Evolutionary conservation across 2,797 vertebrate species (phyloP).

Genomic region (Gallinago nigripennis): DNA sequence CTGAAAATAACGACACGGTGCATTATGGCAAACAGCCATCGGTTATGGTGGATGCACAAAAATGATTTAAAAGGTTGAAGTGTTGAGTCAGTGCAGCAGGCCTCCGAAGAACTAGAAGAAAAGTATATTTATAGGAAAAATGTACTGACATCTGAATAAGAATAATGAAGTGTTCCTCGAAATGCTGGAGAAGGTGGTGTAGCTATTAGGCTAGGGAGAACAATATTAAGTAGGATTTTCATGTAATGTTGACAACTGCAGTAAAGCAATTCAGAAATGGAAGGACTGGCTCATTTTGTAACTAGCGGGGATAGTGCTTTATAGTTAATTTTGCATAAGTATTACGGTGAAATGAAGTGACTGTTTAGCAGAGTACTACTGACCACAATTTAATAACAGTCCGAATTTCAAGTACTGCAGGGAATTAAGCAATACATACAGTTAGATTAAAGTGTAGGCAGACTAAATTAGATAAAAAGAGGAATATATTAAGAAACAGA

Average conservation of each 20-base stretch:
- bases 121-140: background rate
- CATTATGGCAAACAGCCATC: background rate
- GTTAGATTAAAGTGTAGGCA: conserved; percentile 49
- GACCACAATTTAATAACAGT: conserved; percentile 64
- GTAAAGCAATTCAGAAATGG: background rate
- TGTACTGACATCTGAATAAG: background rate
- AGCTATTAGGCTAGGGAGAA: background rate
- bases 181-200: background rate
- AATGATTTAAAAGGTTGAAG: background rate
- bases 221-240: conserved; percentile 9
- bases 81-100: background rate
- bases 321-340: conserved; percentile 35
- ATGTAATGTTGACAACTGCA: background rate
- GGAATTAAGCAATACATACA: conserved; percentile 51
- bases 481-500: conserved; percentile 58
- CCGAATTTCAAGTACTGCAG: conserved; percentile 49
- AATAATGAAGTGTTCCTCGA: background rate
- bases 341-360: conserved; percentile 44
- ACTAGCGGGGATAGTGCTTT: conserved; percentile 11
- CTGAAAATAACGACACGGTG: background rate
- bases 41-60: background rate
- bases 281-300: conserved; percentile 29
- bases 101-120: background rate
- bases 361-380: conserved; percentile 41
- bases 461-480: conserved; percentile 60